Evolutionary conservation across 1,140 invertebrate species (phyloP).

Genomic region (Meloidogyne chitwoodi): DNA sequence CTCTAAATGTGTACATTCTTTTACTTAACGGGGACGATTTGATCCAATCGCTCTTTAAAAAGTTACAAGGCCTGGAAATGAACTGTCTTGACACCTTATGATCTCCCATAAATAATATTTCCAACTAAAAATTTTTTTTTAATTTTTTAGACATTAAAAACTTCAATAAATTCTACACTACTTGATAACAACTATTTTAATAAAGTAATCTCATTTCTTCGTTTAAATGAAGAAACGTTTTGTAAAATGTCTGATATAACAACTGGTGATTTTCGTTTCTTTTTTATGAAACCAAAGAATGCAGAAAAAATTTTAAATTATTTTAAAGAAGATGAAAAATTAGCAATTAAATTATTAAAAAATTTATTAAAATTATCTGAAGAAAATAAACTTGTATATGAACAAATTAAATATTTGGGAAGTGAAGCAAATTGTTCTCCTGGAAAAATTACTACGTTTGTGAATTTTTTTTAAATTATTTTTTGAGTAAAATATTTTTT

Average conservation of each 20-base stretch:
- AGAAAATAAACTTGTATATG: not conserved
- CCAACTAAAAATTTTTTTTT: no score
- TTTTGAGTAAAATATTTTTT: no score
- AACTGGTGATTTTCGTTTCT: slow-evolving; percentile 42
- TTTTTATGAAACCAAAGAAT: slow-evolving; percentile 28
- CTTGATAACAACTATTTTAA: slow-evolving; percentile 10
- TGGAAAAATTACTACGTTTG: not conserved
- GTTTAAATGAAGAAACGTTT: slow-evolving; percentile 49
- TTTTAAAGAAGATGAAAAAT: not conserved
- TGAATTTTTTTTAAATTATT: no score
- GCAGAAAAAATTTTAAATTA: slow-evolving; percentile 19
- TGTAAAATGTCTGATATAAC: slow-evolving; percentile 33
- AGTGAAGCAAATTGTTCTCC: not conserved
- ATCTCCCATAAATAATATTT: no score
- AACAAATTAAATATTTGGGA: not conserved
- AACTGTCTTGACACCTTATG: no score
- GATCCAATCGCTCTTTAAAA: no score
- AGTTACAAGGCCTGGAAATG: no score
- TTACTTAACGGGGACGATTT: no score
- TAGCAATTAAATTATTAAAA: not conserved
- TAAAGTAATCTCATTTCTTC: slow-evolving; percentile 41
- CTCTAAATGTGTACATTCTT: no score
- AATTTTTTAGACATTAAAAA: not conserved
- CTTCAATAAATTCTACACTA: not conserved
- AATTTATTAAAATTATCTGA: not conserved